phyloP scores from a whole-genome alignment of 2,888 invertebrate species.

The Phymatocera aterrima region DNA sequence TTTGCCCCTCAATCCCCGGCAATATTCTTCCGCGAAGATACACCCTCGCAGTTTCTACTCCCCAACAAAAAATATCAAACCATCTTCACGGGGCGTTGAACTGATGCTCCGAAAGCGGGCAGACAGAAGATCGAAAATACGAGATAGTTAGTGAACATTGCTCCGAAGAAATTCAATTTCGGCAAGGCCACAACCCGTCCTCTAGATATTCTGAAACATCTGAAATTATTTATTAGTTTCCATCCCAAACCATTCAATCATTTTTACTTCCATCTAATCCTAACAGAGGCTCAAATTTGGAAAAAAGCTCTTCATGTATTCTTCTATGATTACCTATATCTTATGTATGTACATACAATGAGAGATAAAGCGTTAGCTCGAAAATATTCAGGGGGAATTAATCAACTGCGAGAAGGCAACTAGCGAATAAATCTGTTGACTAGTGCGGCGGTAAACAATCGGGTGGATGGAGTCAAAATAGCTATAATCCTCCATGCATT shows the following conservation, averaged over 20 bases:
- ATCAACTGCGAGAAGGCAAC: slow-evolving; percentile 4
- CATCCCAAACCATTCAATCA: background rate
- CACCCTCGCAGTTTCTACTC: slow-evolving; percentile 14
- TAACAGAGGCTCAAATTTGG: background rate
- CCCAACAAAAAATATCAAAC: slow-evolving; percentile 45
- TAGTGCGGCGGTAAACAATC: slow-evolving; percentile 31
- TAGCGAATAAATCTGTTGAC: slow-evolving; percentile 21
- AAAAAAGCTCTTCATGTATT: background rate
- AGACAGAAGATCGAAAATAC: slow-evolving; percentile 1
- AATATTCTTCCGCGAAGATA: slow-evolving; percentile 5
- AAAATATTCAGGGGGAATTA: slow-evolving; percentile 1
- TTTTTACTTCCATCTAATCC: background rate
- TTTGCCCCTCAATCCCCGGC: slow-evolving; percentile 5
- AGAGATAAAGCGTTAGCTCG: background rate
- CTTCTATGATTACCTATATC: background rate
- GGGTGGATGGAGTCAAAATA: background rate
- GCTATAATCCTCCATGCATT: slow-evolving; percentile 57
- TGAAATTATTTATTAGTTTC: background rate
- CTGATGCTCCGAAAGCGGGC: background rate
- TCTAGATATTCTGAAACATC: slow-evolving; percentile 1
- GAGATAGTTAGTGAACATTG: slow-evolving; percentile 18
- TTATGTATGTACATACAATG: too few species aligned
- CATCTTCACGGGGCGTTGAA: slow-evolving; percentile 37
- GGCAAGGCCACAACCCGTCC: background rate
- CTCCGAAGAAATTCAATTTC: slow-evolving; percentile 6